These are phyloP conservation scores for Cariama cristata DNA, from an alignment of 2,113 vertebrate genomes.

Conservation along the genomic window DNA sequence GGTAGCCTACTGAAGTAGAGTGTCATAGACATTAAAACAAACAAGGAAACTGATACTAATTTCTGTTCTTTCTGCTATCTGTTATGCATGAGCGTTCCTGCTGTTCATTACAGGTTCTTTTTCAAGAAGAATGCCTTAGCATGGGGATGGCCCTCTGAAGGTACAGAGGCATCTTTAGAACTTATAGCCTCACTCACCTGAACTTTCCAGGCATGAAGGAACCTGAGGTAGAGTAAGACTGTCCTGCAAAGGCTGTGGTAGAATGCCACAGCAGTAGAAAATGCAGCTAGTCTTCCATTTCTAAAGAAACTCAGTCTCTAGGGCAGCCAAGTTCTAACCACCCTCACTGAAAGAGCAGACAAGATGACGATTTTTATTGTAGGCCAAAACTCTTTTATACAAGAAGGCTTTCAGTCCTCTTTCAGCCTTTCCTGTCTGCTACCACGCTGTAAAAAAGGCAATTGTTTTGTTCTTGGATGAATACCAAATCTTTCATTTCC, in stretches of 20 bases:
- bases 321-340: neutral
- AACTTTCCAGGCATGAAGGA: neutral
- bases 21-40: neutral
- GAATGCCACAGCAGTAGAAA: neutral
- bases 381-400: neutral
- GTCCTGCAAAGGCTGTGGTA: neutral
- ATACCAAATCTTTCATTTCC: neutral
- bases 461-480: neutral
- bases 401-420: neutral
- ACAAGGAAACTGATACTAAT: neutral
- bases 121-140: neutral
- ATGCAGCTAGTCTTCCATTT: neutral
- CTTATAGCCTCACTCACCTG: neutral
- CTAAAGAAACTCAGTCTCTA: neutral
- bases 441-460: neutral
- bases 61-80: neutral
- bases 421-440: neutral
- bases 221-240: neutral
- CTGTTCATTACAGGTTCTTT: neutral
- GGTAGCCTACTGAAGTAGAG: neutral
- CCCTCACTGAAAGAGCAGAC: neutral
- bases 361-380: neutral
- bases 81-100: neutral
- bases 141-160: neutral
- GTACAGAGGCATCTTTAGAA: neutral